Evolutionary conservation across 2,797 vertebrate species (phyloP).

Genomic region (Gymnocypris eckloni): DNA sequence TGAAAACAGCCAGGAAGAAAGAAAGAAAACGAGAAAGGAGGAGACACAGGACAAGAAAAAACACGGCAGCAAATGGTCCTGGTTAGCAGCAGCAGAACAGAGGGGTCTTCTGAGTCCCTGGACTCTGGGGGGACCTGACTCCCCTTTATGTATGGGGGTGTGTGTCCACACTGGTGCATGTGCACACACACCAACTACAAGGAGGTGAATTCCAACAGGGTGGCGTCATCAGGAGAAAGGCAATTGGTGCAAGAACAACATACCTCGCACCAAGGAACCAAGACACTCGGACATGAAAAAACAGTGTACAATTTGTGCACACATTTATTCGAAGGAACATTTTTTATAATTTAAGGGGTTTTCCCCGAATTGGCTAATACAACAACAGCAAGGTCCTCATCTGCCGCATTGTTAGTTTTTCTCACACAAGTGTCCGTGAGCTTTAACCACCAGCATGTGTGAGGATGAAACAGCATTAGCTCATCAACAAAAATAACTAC

Average conservation of each 20-base stretch:
- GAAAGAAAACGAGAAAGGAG: slow-evolving; percentile 47
- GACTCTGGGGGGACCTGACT: slow-evolving; percentile 58
- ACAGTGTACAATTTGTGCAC: slow-evolving; percentile 3
- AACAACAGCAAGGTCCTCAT: slow-evolving; percentile 18
- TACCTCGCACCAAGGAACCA: slow-evolving; percentile 52
- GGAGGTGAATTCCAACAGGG: slow-evolving; percentile 81
- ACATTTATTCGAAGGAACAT: slow-evolving; percentile 13
- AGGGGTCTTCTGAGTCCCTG: slow-evolving; percentile 66
- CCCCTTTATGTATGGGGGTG: slow-evolving; percentile 43
- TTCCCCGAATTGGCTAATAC: slow-evolving; percentile 33
- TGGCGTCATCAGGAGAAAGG: slow-evolving; percentile 77
- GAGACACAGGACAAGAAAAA: slow-evolving; percentile 64
- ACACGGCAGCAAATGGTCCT: slow-evolving; percentile 79
- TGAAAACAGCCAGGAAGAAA: slow-evolving; percentile 32
- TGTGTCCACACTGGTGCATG: slow-evolving; percentile 34
- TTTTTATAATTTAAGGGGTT: slow-evolving; percentile 32
- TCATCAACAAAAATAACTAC: slow-evolving; percentile 21
- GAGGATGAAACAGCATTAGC: slow-evolving; percentile 20
- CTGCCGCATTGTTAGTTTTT: slow-evolving; percentile 4
- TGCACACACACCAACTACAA: slow-evolving; percentile 65
- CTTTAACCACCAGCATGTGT: slow-evolving; percentile 40
- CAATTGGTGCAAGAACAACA: slow-evolving; percentile 68
- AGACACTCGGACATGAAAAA: slow-evolving; percentile 20
- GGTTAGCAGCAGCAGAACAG: slow-evolving; percentile 72
- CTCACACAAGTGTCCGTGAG: slow-evolving; percentile 10